Conservation (phyloP, 2,797 vertebrate genomes). For the Setipinna tenuifilis region DNA sequence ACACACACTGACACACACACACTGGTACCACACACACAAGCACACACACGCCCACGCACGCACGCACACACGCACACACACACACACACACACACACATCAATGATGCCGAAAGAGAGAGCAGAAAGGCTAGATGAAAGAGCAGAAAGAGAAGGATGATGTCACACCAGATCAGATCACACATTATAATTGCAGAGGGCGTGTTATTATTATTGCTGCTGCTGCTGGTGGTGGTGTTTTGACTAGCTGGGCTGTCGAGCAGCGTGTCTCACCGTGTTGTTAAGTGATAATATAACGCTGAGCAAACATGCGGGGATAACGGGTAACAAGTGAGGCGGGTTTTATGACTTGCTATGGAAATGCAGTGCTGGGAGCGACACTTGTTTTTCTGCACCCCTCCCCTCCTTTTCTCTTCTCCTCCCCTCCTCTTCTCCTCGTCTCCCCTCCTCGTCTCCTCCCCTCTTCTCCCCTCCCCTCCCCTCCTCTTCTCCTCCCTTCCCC, state of each 20-base stretch:
- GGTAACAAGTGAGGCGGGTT: not conserved
- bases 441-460: not conserved
- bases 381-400: not conserved
- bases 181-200: not conserved
- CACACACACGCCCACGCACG: not conserved
- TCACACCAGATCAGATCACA: not conserved
- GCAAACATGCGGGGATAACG: not conserved
- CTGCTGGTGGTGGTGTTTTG: not conserved
- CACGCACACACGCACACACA: not conserved
- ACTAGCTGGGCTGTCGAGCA: not conserved
- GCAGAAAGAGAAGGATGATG: not conserved
- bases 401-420: not conserved
- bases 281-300: not conserved
- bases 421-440: no score
- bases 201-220: not conserved
- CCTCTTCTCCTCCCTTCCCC: no score
- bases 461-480: no score
- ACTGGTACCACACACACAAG: not conserved
- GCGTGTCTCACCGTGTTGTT: not conserved
- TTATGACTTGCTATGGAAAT: slow-evolving; percentile 15
- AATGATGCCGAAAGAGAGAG: not conserved
- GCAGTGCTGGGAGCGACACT: not conserved
- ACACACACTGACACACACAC: not conserved
- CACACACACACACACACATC: not conserved
- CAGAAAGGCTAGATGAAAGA: no score